Evolutionary conservation across 2,888 invertebrate genomes (phyloP).

Genomic region (Blera fallax): DNA sequence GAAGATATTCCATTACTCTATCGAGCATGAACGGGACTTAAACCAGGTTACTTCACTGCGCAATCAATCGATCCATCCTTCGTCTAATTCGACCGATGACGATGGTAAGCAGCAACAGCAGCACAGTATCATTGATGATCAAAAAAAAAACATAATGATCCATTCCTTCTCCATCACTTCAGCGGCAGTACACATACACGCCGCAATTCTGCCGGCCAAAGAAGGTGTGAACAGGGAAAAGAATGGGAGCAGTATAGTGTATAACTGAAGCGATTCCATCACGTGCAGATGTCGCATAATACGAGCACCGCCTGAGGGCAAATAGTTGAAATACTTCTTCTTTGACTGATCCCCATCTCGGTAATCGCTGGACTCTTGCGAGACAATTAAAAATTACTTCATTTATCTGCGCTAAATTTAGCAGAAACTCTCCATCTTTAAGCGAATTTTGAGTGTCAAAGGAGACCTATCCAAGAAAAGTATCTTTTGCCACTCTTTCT

Average conservation of each 20-base stretch:
- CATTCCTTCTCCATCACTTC: slow-evolving; percentile 20
- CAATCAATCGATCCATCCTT: slow-evolving; percentile 63
- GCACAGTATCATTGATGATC: slow-evolving; percentile 17
- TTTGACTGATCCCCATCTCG: neutral
- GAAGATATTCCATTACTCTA: slow-evolving; percentile 61
- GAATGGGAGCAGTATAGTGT: slow-evolving; percentile 21
- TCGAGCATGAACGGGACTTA: slow-evolving; percentile 58
- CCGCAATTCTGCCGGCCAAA: slow-evolving; percentile 1
- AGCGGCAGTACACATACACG: slow-evolving; percentile 8
- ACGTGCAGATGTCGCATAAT: slow-evolving; percentile 64
- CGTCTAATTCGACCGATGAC: slow-evolving; percentile 36
- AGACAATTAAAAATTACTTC: slow-evolving; percentile 53
- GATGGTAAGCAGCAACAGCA: slow-evolving; percentile 18
- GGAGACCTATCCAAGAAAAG: neutral
- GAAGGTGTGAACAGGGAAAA: slow-evolving; percentile 58
- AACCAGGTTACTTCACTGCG: slow-evolving; percentile 39
- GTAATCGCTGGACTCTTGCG: neutral
- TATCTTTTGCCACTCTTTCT: too few relatives aligned
- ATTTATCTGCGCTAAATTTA: neutral
- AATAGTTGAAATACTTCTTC: slow-evolving; percentile 45
- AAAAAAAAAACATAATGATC: slow-evolving; percentile 55
- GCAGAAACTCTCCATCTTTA: neutral
- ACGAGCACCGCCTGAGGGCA: slow-evolving; percentile 52
- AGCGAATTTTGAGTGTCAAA: too few relatives aligned
- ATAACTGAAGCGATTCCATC: slow-evolving; percentile 43